Evolutionary conservation across 2,888 invertebrate genomes (phyloP).

Genomic region (Pardosa pseudoannulata): DNA sequence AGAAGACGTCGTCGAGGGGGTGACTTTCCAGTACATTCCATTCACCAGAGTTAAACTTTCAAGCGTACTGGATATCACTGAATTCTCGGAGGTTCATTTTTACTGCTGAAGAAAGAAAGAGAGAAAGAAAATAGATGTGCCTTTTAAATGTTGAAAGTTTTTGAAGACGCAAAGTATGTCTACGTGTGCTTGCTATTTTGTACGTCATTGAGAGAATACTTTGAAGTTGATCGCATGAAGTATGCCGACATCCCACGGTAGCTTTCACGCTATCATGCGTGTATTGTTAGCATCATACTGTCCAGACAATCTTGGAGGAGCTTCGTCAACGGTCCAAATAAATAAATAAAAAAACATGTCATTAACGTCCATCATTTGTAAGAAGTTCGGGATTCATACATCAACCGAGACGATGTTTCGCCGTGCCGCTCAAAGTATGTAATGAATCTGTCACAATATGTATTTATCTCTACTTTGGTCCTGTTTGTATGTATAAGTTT

Average conservation of each 20-base stretch:
- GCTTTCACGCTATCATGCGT: neutral
- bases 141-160: neutral
- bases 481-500: too few relatives aligned
- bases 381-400: neutral
- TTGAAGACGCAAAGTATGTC: neutral
- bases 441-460: constrained; percentile 3
- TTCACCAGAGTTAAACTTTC: constrained; percentile 69
- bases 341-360: too few relatives aligned
- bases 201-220: neutral
- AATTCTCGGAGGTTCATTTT: constrained; percentile 73
- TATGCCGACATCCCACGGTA: constrained; percentile 4
- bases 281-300: constrained; percentile 4
- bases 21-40: constrained; percentile 72
- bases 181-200: neutral
- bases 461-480: too few relatives aligned
- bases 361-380: neutral
- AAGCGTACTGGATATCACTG: constrained; percentile 69
- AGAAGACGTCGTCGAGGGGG: constrained; percentile 71
- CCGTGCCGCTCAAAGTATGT: constrained; percentile 55
- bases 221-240: neutral
- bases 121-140: constrained; percentile 4
- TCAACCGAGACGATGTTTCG: neutral
- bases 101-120: constrained; percentile 57
- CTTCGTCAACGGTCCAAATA: neutral
- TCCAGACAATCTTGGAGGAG: neutral